Evolutionary conservation across 2,113 vertebrate species (phyloP).

Genomic region (Crotalus horridus): DNA sequence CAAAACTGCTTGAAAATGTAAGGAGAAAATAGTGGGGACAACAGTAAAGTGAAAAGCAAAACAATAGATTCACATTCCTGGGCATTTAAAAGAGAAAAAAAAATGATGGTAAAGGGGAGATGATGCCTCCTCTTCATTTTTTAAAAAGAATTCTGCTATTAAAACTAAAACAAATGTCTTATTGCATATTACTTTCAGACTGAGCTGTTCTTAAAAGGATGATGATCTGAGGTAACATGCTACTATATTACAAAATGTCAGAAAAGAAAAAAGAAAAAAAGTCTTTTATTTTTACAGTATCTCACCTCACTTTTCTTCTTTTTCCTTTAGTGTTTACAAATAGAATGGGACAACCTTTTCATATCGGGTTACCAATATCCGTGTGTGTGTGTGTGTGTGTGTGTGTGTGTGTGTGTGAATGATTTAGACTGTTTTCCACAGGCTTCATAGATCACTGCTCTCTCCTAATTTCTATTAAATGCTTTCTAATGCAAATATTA

Average conservation of each 20-base stretch:
- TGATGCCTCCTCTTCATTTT: background rate
- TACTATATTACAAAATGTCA: background rate
- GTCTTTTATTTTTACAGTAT: background rate
- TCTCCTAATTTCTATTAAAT: background rate
- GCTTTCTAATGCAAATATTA: background rate
- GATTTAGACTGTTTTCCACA: background rate
- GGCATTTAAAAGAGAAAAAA: background rate
- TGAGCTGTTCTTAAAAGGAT: constrained; percentile 10
- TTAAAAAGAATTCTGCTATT: background rate
- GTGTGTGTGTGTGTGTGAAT: background rate
- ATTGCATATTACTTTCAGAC: background rate
- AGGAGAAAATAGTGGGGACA: constrained; percentile 12
- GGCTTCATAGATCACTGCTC: background rate
- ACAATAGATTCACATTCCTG: fast-evolving
- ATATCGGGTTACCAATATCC: background rate
- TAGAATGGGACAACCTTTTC: background rate
- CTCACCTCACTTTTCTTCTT: background rate
- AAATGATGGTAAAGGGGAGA: background rate
- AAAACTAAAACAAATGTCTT: background rate
- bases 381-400: background rate
- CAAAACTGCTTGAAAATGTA: background rate
- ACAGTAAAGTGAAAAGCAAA: constrained; percentile 1
- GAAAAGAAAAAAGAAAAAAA: background rate
- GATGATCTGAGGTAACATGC: background rate
- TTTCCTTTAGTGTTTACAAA: background rate